phyloP scores from a whole-genome alignment of 2,888 invertebrate species.

The Diarsia dahlii region DNA sequence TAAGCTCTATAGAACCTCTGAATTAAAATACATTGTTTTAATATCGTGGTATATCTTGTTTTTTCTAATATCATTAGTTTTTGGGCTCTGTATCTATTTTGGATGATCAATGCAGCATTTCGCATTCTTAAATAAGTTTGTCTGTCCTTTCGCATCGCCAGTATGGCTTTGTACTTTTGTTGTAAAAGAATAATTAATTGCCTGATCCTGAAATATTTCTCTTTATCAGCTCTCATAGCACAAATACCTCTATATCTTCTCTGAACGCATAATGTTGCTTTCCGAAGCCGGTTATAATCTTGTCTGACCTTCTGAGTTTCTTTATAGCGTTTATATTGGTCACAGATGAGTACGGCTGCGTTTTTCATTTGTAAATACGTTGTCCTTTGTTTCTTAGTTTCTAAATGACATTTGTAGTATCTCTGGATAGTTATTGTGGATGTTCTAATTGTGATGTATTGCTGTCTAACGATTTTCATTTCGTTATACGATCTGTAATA shows the following conservation, averaged over 20 bases:
- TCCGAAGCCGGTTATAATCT: slow-evolving; percentile 80
- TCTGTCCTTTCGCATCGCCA: slow-evolving; percentile 77
- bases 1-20: slow-evolving; percentile 83
- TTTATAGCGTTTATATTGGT: slow-evolving; percentile 73
- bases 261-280: slow-evolving; percentile 84
- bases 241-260: slow-evolving; percentile 77
- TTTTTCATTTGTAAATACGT: slow-evolving; percentile 71
- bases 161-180: slow-evolving; percentile 79
- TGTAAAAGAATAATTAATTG: slow-evolving; percentile 77
- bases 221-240: slow-evolving; percentile 79
- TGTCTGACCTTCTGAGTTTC: slow-evolving; percentile 72
- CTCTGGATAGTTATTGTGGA: slow-evolving; percentile 75
- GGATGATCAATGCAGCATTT: slow-evolving; percentile 70
- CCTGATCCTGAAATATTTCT: slow-evolving; percentile 77
- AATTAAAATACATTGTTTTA: slow-evolving; percentile 79
- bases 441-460: slow-evolving; percentile 74
- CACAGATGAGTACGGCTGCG: slow-evolving; percentile 70
- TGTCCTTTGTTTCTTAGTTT: slow-evolving; percentile 72
- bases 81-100: slow-evolving; percentile 81
- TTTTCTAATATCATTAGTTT: slow-evolving; percentile 78
- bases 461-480: slow-evolving; percentile 75
- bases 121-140: slow-evolving; percentile 71
- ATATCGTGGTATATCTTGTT: slow-evolving; percentile 77
- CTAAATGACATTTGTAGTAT: slow-evolving; percentile 75
- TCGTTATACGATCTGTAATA: slow-evolving; percentile 79